Evolutionary conservation across 2,113 vertebrate genomes (phyloP), one percentile per base, ranked within the genome.

Genomic region (Clarias macrocephalus): DNA sequence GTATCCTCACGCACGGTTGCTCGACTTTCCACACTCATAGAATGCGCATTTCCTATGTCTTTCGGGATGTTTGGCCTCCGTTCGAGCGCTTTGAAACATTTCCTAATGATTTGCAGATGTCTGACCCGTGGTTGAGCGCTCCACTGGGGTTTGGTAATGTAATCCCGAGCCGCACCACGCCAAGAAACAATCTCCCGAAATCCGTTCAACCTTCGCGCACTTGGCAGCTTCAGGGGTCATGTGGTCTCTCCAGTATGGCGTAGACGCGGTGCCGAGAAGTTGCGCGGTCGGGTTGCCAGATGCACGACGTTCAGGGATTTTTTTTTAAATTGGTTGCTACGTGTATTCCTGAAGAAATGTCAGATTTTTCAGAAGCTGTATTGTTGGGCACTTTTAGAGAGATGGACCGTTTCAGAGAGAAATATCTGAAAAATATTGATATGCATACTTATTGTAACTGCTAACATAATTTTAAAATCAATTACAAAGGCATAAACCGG

Each of bases 51-150:
- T 83, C 80, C 68, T 75, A 65, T 66, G 16, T 1, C 57, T 83
- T 82, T 73, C 37, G 30, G 18, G n/a, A 75, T 75, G 8, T 83
- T 63, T 75, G 23, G 52, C 42, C 19, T 54, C 0, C 1, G 23
- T 52, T 54, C 23, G 33, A 52, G 48, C 10, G 33, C 89, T 92
- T 91, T 91, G 90, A 93, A 93, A 90, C 89, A 2, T 88, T 89
- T 25, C 82, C 23, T 94, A 94, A 95, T 95, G 91, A 87, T 89
- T 83, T 89, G 90, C 94, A 95, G 92, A 91, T 92, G 94, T 90
- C 93, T 90, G 84, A 91, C 91, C 91, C 86, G 70, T 87, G 91
- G 91, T 91, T 89, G 75, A 52, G 88, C 87, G 91, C 80, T 87
- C 90, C 91, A 92, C 90, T 91, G 59, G 91, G 76, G 83, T 88